A percentile compares a stretch with the other conserved stretches of the same genome.
Evolutionary conservation across 1,140 invertebrate species (phyloP).

Genomic region (Drosophila watanabei): DNA sequence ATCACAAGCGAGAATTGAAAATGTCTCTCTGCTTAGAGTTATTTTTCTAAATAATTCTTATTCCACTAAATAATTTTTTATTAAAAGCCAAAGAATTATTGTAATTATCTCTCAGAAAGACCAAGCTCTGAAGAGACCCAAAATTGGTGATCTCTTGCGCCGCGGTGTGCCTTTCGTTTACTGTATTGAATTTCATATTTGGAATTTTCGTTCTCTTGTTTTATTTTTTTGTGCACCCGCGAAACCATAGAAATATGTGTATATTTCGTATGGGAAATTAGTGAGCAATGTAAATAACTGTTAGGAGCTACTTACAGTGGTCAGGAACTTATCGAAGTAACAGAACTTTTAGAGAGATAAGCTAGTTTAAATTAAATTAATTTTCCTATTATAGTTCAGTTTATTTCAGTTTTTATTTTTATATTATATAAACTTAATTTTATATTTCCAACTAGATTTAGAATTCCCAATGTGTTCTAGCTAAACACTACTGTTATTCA

Average conservation of each 20-base stretch:
- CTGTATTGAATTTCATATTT: constrained; percentile 75
- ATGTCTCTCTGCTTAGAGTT: constrained; percentile 8
- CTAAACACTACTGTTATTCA: background rate
- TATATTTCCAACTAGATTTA: background rate
- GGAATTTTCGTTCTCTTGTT: constrained; percentile 34
- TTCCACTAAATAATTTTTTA: background rate
- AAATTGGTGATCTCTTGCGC: constrained; percentile 25
- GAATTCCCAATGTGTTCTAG: background rate
- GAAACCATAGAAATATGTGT: constrained; percentile 68
- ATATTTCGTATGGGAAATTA: constrained; percentile 67
- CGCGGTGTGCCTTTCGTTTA: constrained; percentile 45
- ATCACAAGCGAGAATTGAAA: constrained; percentile 15
- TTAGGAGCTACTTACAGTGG: constrained; percentile 70
- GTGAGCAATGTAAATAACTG: constrained; percentile 80
- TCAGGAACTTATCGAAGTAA: background rate
- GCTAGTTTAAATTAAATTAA: background rate
- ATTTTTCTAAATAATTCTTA: background rate
- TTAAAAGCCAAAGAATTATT: background rate
- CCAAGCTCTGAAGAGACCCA: background rate
- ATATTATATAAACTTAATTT: accelerated
- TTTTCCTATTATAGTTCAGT: no score
- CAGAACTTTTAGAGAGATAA: background rate
- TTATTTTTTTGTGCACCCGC: background rate
- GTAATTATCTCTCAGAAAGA: background rate
- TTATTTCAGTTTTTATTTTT: background rate